Evolutionary conservation across 2,113 vertebrate genomes (phyloP).

Genomic region (Labeo rohita): DNA sequence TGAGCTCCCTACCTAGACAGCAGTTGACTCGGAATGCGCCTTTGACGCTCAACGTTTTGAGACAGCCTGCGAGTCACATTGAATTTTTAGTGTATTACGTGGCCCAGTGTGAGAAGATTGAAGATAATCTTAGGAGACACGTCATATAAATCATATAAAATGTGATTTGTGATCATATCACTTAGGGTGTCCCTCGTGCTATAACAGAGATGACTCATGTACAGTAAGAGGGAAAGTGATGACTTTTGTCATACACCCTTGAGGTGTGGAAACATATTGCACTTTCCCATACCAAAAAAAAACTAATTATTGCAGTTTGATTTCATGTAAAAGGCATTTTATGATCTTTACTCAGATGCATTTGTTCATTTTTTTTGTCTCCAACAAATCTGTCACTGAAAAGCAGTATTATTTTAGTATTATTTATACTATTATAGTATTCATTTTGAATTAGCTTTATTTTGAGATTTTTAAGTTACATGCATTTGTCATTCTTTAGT

Average conservation of each 20-base stretch:
- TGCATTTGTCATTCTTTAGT: neutral
- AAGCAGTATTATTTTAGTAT: neutral
- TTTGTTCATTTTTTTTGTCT: neutral
- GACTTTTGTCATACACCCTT: neutral
- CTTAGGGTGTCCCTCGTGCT: neutral
- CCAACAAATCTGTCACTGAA: neutral
- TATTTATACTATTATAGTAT: neutral
- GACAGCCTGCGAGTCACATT: neutral
- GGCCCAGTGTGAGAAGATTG: too few relatives aligned
- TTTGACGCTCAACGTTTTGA: neutral
- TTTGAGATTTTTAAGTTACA: neutral
- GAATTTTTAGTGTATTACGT: neutral
- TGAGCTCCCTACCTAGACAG: too few relatives aligned
- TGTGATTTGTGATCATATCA: neutral
- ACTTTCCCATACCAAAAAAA: too few relatives aligned
- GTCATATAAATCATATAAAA: neutral
- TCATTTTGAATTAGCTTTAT: neutral
- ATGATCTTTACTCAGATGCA: neutral
- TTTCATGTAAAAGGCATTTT: neutral
- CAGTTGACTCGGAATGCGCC: neutral
- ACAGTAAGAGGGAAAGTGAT: neutral
- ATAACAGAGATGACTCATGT: constrained; percentile 1
- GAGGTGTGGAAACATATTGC: neutral
- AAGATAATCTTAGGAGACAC: neutral
- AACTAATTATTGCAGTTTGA: neutral